Evolutionary conservation across 2,797 vertebrate species (phyloP).

Genomic region (Sciaenops ocellatus): DNA sequence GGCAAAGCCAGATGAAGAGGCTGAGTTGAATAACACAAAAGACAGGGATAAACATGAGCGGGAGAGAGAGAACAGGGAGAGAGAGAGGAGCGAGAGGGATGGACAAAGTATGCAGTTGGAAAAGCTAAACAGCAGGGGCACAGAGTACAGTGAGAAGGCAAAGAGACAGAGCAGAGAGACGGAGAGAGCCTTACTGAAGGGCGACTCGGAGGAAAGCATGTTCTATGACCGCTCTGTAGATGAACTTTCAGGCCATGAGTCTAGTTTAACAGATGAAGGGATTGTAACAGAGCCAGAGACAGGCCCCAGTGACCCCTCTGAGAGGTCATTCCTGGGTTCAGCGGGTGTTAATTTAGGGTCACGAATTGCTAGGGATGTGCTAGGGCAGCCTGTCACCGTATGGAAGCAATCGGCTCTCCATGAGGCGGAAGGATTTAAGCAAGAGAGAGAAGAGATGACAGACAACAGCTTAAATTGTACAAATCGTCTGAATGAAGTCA

Average conservation of each 20-base stretch:
- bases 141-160: slow-evolving; percentile 68
- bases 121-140: slow-evolving; percentile 68
- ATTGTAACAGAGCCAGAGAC: slow-evolving; percentile 95
- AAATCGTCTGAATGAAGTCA: slow-evolving; percentile 58
- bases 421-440: slow-evolving; percentile 66
- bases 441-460: slow-evolving; percentile 57
- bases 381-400: slow-evolving; percentile 81
- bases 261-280: slow-evolving; percentile 95
- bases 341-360: slow-evolving; percentile 73
- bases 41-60: slow-evolving; percentile 73
- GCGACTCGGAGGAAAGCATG: slow-evolving; percentile 84
- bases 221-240: slow-evolving; percentile 86
- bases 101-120: slow-evolving; percentile 75
- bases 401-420: slow-evolving; percentile 88
- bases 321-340: slow-evolving; percentile 72
- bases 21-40: slow-evolving; percentile 60
- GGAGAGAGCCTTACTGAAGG: slow-evolving; percentile 73
- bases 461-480: slow-evolving; percentile 59
- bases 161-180: slow-evolving; percentile 64
- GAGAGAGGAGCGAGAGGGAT: slow-evolving; percentile 72
- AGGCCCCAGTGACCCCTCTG: slow-evolving; percentile 73
- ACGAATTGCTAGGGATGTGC: slow-evolving; percentile 81
- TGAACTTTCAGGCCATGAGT: slow-evolving; percentile 94
- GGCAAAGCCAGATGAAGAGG: slow-evolving; percentile 45
- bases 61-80: slow-evolving; percentile 71